Base-by-base conservation (phyloP, 2,888 invertebrate species). In the Mycogona germanica region DNA sequence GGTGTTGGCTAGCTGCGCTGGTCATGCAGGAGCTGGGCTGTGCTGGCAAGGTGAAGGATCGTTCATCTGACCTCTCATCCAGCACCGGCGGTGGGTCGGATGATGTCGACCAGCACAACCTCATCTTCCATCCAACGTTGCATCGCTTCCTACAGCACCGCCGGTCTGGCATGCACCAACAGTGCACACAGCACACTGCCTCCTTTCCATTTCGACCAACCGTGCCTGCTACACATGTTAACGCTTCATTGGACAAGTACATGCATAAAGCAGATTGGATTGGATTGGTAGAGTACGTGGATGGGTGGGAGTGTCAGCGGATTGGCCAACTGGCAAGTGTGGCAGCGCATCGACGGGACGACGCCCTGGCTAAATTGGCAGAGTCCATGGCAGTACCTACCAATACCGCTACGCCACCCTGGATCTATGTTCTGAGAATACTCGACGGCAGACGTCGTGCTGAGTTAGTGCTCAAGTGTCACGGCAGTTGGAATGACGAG, bases 1-100 rank as follows among this genome's bases (percentile, higher is more conserved):
- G 46, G 37, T 55, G 55, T 35, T 51, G 51, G 51, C 17, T 55
- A 5, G 50, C 28, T 12, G 55, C 44, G 2, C 26, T 45, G 6
- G 23, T 55, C 5, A 51, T 55, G 32, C 45, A 40, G 9, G 37
- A 44, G 17, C 35, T 50, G 19, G 47, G 28, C 19, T 38, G 48
- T 14, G 14, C 32, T 21, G 25, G 21, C 5, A n/a, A n/a, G n/a
- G n/a, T n/a, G n/a, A n/a, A n/a, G n/a, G n/a, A n/a, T n/a, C n/a
- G n/a, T n/a, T n/a, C n/a, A n/a, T n/a, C n/a, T n/a, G n/a, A n/a
- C n/a, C n/a, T 37, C n/a, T 49, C 49, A 6, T 3, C n/a, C 12
- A 17, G 6, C 12, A 17, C 19, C 4, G 26, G n/a, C 12, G 51
- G 41, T 12, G 25, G 5, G 2, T 32, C n/a, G 7, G 41, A 29